Evolutionary conservation across 1,140 invertebrate species (phyloP), one percentile per base, ranked within the genome.

Genomic region (Zeugodacus cucurbitae): DNA sequence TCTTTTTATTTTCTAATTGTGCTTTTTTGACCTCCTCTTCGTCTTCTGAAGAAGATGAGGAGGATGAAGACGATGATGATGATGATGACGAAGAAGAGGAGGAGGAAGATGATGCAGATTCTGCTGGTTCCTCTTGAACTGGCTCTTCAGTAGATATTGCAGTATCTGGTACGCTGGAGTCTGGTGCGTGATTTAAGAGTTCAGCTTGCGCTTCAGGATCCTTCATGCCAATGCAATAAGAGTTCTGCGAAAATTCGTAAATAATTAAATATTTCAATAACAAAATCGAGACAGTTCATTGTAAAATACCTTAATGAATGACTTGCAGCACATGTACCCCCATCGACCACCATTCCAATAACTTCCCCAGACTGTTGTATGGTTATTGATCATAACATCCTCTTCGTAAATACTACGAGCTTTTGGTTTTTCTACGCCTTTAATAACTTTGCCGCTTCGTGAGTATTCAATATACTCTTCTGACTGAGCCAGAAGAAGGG

Each of bases 401-500:
- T 99, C 99, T 93, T 99, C 98, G 93, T 99, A 99, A 92, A 96
- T 97, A 90, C 95, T 95, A 90, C 94, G 94, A 10, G 99, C 95
- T 0, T 97, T 94, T 88, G 96, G 95, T 91, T 98, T 98, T 91
- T 99, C 98, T 88, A 97, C 95, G 0, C 98, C 98, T 91, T 96
- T 96, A 3, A 96, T 95, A 2, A 96, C 94, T 94, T 98, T 97
- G 62, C 99, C 99, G 91, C 97, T 97, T 88, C 98, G 94, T 14
- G 98, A 99, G 94, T 99, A 99, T 93, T 99, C 98, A 2, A 98
- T 96, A 94, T 99, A 99, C 91, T 98, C 95, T 94, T 99, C 99
- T 11, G 98, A 99, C 94, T 99, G 99, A 0, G 98, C 98, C 70
- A 99, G 92, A 22, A 99, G 94, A 4, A 99, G 93, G 44, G 98